Percentiles rank a stretch among this genome's conserved stretches.
Conservation (phyloP, 2,797 vertebrate species). For the Jordanella pulchra region DNA sequence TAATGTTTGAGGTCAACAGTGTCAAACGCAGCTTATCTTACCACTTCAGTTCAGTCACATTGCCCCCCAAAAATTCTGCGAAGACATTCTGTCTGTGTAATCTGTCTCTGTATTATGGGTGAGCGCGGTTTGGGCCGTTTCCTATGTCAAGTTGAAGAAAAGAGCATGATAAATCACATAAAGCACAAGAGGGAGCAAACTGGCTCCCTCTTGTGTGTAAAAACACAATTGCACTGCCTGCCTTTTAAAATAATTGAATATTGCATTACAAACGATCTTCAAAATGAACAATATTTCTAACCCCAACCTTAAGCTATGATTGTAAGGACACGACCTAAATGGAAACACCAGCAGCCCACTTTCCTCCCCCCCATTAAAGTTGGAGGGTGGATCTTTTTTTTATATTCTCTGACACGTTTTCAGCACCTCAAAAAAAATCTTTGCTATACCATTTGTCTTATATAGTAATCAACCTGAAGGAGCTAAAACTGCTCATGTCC, state of each 20-base stretch:
- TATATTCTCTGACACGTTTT: neutral
- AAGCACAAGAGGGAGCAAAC: slow-evolving; percentile 14
- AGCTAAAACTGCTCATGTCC: no score
- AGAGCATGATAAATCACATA: neutral
- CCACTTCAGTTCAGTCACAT: slow-evolving; percentile 37
- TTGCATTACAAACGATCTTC: neutral
- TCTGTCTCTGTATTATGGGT: slow-evolving; percentile 3
- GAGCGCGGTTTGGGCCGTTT: slow-evolving; percentile 4
- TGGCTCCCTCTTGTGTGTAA: slow-evolving; percentile 51
- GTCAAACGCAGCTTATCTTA: slow-evolving; percentile 45
- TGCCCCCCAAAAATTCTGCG: slow-evolving; percentile 27
- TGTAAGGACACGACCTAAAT: neutral
- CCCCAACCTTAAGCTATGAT: neutral
- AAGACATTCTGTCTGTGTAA: slow-evolving; percentile 3
- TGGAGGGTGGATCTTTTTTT: neutral
- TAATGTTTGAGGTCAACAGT: slow-evolving; percentile 51
- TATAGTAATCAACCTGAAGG: no score
- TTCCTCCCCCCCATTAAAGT: neutral
- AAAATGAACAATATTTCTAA: neutral
- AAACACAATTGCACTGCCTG: slow-evolving; percentile 21
- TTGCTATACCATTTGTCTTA: no score
- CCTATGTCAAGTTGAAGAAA: slow-evolving; percentile 26
- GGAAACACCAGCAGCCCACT: neutral
- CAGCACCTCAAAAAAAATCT: neutral
- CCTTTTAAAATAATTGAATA: neutral